These are phyloP conservation scores for Gephyroberyx darwinii DNA, from an alignment of 2,797 vertebrate species.

Conservation along the genomic window DNA sequence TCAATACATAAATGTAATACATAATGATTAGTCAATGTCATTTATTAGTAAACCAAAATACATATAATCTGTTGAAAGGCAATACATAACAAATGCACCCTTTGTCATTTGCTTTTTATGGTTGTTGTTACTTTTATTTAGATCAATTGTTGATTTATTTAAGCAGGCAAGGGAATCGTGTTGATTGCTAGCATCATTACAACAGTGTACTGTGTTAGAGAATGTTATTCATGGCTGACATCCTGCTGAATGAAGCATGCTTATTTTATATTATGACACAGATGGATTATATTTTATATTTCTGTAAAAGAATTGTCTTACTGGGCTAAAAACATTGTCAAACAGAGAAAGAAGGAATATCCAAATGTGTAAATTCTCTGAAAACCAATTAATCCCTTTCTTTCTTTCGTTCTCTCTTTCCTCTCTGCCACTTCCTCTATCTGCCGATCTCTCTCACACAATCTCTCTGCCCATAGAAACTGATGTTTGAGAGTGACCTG, in stretches of 20 bases:
- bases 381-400: not conserved
- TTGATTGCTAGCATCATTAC: not conserved
- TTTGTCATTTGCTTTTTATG: slow-evolving; percentile 14
- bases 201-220: not conserved
- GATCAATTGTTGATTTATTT: not conserved
- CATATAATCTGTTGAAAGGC: slow-evolving; percentile 40
- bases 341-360: not conserved
- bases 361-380: not conserved
- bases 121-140: slow-evolving; percentile 8
- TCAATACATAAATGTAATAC: slow-evolving; percentile 54
- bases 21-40: slow-evolving; percentile 42
- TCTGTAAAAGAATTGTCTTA: not conserved
- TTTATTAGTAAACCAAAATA: slow-evolving; percentile 44
- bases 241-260: not conserved
- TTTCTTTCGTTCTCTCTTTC: not conserved
- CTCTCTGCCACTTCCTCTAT: not conserved
- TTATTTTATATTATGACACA: not conserved
- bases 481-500: slow-evolving; percentile 60
- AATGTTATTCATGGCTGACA: not conserved
- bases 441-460: not conserved
- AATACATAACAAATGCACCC: slow-evolving; percentile 14
- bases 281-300: not conserved
- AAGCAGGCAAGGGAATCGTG: not conserved
- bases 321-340: no score
- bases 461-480: slow-evolving; percentile 53